These are phyloP conservation scores for Entomyzon cyanotis DNA, from an alignment of 2,113 vertebrate genomes.

Conservation along the genomic window DNA sequence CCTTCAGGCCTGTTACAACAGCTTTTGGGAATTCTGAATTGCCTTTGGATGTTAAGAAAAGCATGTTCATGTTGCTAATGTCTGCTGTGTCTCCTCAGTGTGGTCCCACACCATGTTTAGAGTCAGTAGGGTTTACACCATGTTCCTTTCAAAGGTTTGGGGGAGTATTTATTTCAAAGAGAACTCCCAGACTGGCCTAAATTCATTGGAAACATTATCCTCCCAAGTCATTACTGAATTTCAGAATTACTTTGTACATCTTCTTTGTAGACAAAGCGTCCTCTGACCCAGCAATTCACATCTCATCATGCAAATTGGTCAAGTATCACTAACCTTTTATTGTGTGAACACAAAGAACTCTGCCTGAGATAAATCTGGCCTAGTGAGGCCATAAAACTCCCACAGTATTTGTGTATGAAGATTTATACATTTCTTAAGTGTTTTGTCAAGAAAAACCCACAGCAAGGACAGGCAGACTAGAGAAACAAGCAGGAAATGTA, in stretches of 20 bases:
- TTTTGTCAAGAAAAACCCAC: not conserved
- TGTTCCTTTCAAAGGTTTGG: not conserved
- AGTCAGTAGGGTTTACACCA: not conserved
- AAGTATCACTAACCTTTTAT: not conserved
- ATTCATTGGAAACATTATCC: slow-evolving; percentile 7
- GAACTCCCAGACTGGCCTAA: not conserved
- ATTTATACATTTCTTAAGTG: not conserved
- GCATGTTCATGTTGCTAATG: not conserved
- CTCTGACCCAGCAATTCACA: not conserved
- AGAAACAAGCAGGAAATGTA: not conserved
- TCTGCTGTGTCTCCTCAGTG: not conserved
- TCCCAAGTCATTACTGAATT: not conserved
- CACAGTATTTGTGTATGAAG: not conserved
- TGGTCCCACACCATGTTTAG: not conserved
- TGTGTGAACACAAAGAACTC: not conserved
- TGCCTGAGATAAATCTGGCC: not conserved
- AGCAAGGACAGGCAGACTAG: not conserved
- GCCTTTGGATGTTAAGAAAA: not conserved
- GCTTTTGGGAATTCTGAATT: not conserved
- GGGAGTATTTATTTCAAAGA: slow-evolving; percentile 20
- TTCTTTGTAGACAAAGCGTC: not conserved
- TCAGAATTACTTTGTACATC: not conserved
- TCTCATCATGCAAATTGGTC: not conserved
- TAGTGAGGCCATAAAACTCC: not conserved
- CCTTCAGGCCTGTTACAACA: not conserved